Evolutionary conservation across 2,113 vertebrate genomes (phyloP), one percentile per base, ranked within the genome.

Genomic region (Apteryx owenii): DNA sequence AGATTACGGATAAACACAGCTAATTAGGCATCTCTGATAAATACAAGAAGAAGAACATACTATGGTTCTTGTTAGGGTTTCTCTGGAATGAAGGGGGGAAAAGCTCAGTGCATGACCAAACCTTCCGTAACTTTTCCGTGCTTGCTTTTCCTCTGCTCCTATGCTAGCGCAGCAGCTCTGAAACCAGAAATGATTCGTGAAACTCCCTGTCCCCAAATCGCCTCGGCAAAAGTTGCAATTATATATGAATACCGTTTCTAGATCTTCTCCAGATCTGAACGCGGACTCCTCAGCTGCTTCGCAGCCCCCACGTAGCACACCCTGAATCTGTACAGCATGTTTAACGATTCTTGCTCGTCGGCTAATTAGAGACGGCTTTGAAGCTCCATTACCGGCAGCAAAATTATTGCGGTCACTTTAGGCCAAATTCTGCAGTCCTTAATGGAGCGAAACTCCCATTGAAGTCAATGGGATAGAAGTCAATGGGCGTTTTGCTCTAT

Each of bases 301-400:
- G 42, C 77, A 81, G 96, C 72, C 81, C 38, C 40, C 51, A 15
- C 5, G 8, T 15, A 89, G 75, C 80, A 91, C 86, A 78, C n/a
- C 13, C 58, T 3, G 72, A 65, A 75, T 36, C 82, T 46, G 68
- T 93, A 90, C 94, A 71, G 83, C 90, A 3, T 93, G 93, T 93
- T 95, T 97, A 96, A 97, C 94, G 94, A 96, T 88, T 95, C 95
- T 88, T 94, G 68, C 89, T 95, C 50, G 50, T 58, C 90, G 85
- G 86, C 94, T 98, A 97, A 97, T 98, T 97, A 98, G 94, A 88
- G 95, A 81, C 69, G 81, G 86, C 95, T 97, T 96, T 92, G 96
- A 93, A 95, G 95, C 90, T 96, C 95, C 96, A 96, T 97, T 97
- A 95, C 93, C 89, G 81, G 91, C 95, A 91, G 90, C 90, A 93